phyloP scores from a whole-genome alignment of 2,888 invertebrate species.

The Sphinx pinastri region DNA sequence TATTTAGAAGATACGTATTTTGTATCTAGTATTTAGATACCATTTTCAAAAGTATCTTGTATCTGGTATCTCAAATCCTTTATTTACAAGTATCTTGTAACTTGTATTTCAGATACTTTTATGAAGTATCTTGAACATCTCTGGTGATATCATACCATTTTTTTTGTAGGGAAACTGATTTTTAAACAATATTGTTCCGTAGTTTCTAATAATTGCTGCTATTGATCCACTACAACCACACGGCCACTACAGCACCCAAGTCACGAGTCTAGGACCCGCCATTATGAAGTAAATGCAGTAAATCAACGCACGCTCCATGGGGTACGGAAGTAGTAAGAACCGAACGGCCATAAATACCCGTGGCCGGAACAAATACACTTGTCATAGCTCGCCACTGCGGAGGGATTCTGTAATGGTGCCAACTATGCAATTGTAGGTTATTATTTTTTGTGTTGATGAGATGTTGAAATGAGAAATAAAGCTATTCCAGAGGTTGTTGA shows the following conservation, averaged over 20 bases:
- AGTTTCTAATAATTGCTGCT: too few relatives aligned
- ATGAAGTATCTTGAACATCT: too few relatives aligned
- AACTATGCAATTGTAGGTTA: neutral
- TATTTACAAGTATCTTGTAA: too few relatives aligned
- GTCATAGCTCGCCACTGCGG: conserved; percentile 34
- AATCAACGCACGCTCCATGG: conserved; percentile 32
- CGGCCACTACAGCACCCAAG: neutral
- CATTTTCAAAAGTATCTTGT: too few relatives aligned
- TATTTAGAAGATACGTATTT: too few relatives aligned
- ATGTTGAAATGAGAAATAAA: neutral
- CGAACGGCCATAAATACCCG: conserved; percentile 40
- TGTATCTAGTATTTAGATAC: too few relatives aligned
- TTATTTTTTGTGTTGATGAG: neutral
- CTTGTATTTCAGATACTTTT: too few relatives aligned
- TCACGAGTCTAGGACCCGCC: neutral
- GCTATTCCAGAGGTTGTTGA: neutral
- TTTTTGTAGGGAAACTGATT: too few relatives aligned
- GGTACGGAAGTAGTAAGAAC: conserved; percentile 32
- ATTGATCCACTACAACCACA: too few relatives aligned
- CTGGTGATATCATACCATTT: too few relatives aligned
- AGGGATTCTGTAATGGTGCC: neutral
- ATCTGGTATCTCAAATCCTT: too few relatives aligned
- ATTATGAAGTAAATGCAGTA: conserved; percentile 21
- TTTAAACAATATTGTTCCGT: too few relatives aligned
- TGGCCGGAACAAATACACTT: conserved; percentile 45